Evolutionary conservation across 2,888 invertebrate species (phyloP), one percentile per base, ranked within the genome.

Genomic region (Chymomyza caudatula): DNA sequence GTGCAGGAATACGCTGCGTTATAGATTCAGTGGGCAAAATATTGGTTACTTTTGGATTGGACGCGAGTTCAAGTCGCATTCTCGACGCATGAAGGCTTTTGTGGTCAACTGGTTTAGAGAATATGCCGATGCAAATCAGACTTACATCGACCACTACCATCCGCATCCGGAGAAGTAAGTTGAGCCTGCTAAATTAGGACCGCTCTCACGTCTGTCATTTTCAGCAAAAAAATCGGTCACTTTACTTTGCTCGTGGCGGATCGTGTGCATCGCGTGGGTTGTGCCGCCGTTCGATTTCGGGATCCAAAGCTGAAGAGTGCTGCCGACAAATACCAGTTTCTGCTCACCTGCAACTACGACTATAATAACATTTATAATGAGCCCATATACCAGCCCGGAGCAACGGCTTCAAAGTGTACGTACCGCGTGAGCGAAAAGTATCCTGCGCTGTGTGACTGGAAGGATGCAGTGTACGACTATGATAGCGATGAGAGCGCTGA

Each of bases 261-360:
- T 80, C 86, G 87, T 0, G 88, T 85, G 0, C 88, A 87, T 63
- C 84, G 87, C 22, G 86, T 90, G 8, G 90, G 90, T 5, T 90
- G 90, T 71, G 88, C 89, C 5, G 87, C 83, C 1, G 78, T 89
- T 2, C 76, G 85, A 13, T 89, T 81, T 63, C 73, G 83, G 5
- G 78, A 87, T 19, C 69, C 68, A 0, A 54, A 13, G 1, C 58
- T 29, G 20, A n/a, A 22, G 17, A 2, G 11, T 4, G n/a, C 8
- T 2, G 19, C 57, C 4, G 60, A 67, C 3, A 70, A 74, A 17
- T 77, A 61, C 15, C 75, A 87, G 53, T 87, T 89, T 22, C 63
- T 89, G 44, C 75, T 90, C 70, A 89, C 90, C 1, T 90, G 90
- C 68, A 90, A 90, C 62, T 90, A 90, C 61, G 88, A 90, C 65